phyloP scores from a whole-genome alignment of 2,888 invertebrate species.

The Epirrhoe alternata region DNA sequence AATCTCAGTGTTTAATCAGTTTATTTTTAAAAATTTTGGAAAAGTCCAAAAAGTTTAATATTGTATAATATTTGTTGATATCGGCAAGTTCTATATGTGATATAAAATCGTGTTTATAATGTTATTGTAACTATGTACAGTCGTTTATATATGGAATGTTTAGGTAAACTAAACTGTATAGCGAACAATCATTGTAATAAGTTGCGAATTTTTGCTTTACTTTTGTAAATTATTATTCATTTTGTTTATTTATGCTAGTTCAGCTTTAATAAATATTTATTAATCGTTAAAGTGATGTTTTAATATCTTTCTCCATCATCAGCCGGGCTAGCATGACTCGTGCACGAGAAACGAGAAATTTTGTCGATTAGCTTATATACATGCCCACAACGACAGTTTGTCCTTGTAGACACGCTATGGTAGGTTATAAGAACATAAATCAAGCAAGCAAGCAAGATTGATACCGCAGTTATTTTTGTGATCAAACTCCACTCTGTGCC shows the following conservation, averaged over 20 bases:
- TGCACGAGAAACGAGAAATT: too few species aligned
- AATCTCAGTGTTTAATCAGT: background rate
- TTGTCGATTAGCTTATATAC: too few species aligned
- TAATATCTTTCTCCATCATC: slow-evolving; percentile 33
- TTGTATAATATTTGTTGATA: background rate
- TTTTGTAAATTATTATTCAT: slow-evolving; percentile 53
- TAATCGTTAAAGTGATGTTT: slow-evolving; percentile 64
- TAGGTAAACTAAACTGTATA: slow-evolving; percentile 16
- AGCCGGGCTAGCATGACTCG: too few species aligned
- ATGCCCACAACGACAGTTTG: too few species aligned
- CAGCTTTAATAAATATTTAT: slow-evolving; percentile 78
- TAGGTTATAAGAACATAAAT: too few species aligned
- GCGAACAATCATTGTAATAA: slow-evolving; percentile 51
- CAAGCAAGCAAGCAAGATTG: too few species aligned
- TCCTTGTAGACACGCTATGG: too few species aligned
- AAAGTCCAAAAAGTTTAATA: background rate
- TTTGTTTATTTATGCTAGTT: slow-evolving; percentile 74
- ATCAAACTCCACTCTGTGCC: too few species aligned
- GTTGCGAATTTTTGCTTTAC: slow-evolving; percentile 53
- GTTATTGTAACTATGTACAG: slow-evolving; percentile 29
- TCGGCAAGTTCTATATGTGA: slow-evolving; percentile 11
- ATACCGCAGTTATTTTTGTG: too few species aligned
- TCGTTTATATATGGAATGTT: slow-evolving; percentile 5
- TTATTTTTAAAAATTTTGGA: background rate
- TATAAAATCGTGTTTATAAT: slow-evolving; percentile 7